Conservation (phyloP, 2,113 vertebrate genomes). For the Physeter macrocephalus region DNA sequence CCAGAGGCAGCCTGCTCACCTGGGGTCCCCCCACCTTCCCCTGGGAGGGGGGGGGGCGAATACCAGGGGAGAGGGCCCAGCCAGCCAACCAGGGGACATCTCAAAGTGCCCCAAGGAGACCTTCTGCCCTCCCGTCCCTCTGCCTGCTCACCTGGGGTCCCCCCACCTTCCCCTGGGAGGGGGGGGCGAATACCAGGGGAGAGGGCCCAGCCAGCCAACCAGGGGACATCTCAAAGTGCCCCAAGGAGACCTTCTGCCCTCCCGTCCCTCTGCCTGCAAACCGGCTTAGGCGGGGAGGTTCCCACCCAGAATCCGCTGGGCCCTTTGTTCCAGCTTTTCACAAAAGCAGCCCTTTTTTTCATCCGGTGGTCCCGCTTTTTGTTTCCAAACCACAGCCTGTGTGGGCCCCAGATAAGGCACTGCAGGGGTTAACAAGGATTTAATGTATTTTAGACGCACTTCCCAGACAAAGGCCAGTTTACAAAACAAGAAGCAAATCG, state of each 20-base stretch:
- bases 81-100: not conserved
- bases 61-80: not conserved
- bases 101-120: not conserved
- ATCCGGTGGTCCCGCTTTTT: conserved; percentile 15
- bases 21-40: not conserved
- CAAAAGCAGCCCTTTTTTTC: not conserved
- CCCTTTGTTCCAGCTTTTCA: conserved; percentile 32
- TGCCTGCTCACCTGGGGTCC: not conserved
- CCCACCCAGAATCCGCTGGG: not conserved
- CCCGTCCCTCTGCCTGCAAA: not conserved
- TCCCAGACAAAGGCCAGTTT: conserved; percentile 52
- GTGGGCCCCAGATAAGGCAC: conserved; percentile 40
- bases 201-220: not conserved
- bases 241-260: not conserved
- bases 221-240: not conserved
- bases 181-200: not conserved
- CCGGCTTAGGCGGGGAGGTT: not conserved
- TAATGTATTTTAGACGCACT: not conserved
- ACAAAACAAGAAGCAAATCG: not conserved
- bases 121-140: not conserved
- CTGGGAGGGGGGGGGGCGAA: rapidly evolving
- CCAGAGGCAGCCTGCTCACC: not conserved
- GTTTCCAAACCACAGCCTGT: conserved; percentile 42
- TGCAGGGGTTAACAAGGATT: not conserved
- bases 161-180: rapidly evolving